Conservation (phyloP, 2,797 vertebrate species). For the Syndactyla subalaris region DNA sequence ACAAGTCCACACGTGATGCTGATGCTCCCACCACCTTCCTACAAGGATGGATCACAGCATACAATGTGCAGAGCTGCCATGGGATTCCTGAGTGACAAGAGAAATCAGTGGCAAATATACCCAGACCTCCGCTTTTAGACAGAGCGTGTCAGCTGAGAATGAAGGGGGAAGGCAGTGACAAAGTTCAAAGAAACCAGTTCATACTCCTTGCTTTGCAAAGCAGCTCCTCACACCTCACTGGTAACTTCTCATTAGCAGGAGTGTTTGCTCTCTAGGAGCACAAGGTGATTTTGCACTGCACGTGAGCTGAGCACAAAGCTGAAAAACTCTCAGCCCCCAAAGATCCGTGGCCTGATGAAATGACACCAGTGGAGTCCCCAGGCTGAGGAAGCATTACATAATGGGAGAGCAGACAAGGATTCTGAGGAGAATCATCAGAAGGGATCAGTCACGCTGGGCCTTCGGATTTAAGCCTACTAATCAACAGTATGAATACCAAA, state of each 20-base stretch:
- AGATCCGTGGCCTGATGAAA: background rate
- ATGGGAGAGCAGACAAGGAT: background rate
- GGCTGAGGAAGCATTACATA: background rate
- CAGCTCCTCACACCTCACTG: background rate
- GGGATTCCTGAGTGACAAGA: fast-evolving
- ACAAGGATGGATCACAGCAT: background rate
- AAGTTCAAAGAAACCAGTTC: background rate
- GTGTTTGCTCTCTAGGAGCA: background rate
- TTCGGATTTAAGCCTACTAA: background rate
- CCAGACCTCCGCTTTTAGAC: background rate
- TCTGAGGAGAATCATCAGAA: background rate
- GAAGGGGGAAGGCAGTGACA: background rate
- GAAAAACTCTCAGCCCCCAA: background rate
- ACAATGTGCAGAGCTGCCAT: fast-evolving
- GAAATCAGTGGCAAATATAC: background rate
- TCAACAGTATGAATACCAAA: background rate
- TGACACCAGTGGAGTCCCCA: background rate
- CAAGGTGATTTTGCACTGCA: fast-evolving
- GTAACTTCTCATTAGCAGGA: background rate
- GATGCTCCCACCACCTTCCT: background rate
- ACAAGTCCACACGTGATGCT: background rate
- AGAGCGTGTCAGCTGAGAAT: background rate
- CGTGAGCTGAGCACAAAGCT: background rate
- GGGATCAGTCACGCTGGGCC: background rate
- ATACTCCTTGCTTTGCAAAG: background rate